Percentiles rank a stretch among this genome's conserved stretches.
phyloP scores from a whole-genome alignment of 2,888 invertebrate genomes.

The Parasteatoda lunata region DNA sequence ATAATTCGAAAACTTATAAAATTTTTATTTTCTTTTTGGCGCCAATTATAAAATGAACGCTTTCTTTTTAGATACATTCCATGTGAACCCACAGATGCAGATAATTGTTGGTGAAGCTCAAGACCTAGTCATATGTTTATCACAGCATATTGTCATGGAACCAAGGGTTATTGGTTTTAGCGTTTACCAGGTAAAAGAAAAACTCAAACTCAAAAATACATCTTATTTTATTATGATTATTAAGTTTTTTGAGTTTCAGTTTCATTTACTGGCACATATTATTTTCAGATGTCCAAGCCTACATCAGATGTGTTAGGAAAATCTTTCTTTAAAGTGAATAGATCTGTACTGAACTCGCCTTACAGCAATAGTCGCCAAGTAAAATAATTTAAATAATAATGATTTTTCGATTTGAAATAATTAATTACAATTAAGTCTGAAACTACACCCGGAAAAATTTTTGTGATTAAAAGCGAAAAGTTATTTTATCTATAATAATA shows the following conservation, averaged over 20 bases:
- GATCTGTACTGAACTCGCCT: slow-evolving; percentile 89
- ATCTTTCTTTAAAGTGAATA: slow-evolving; percentile 88
- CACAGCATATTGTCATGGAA: slow-evolving; percentile 92
- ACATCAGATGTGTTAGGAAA: slow-evolving; percentile 85
- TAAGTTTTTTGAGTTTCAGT: no score
- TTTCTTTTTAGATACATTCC: slow-evolving; percentile 83
- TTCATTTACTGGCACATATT: no score
- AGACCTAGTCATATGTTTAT: slow-evolving; percentile 87
- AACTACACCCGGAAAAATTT: no score
- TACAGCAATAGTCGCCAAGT: slow-evolving; percentile 94
- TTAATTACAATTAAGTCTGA: no score
- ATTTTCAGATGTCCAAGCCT: slow-evolving; percentile 76
- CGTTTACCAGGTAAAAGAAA: slow-evolving; percentile 78
- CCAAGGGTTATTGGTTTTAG: slow-evolving; percentile 95
- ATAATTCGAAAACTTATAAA: no score
- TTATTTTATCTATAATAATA: no score
- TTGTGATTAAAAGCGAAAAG: no score
- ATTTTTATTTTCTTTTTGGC: no score
- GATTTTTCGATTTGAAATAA: not conserved
- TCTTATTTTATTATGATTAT: not conserved
- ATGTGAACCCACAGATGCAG: slow-evolving; percentile 92
- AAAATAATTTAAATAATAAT: slow-evolving; percentile 71
- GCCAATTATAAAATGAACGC: not conserved
- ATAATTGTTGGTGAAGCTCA: slow-evolving; percentile 84
- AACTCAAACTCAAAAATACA: not conserved